Percentiles rank a stretch among this genome's conserved stretches.
These are phyloP conservation scores for Cyprinodon variegatus DNA, from an alignment of 2,113 vertebrate genomes.

Conservation along the genomic window DNA sequence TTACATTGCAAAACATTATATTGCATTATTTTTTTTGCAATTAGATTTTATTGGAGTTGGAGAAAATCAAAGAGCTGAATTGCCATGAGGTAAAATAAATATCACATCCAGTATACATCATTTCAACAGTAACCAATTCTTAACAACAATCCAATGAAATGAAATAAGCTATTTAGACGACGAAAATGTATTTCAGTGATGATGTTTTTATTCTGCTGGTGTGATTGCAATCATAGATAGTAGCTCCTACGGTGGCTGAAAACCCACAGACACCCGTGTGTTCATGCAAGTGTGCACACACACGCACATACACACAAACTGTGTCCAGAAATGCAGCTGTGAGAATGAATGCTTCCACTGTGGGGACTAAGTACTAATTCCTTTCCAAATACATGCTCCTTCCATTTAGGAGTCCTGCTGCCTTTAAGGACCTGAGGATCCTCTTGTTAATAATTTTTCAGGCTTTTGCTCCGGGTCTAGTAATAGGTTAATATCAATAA, in stretches of 20 bases:
- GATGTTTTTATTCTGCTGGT: conserved; percentile 68
- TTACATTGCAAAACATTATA: conserved; percentile 27
- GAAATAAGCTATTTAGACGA: conserved; percentile 46
- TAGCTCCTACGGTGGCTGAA: conserved; percentile 50
- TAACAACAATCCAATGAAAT: conserved; percentile 34
- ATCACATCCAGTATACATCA: conserved; percentile 39
- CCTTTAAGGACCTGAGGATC: conserved; percentile 29
- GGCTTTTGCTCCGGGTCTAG: conserved; percentile 6
- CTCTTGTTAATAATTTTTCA: conserved; percentile 21
- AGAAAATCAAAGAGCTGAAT: conserved; percentile 33
- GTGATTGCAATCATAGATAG: conserved; percentile 73
- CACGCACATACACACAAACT: conserved; percentile 58
- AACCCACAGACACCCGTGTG: conserved; percentile 37
- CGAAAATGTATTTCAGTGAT: conserved; percentile 46
- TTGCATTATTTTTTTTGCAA: conserved; percentile 38
- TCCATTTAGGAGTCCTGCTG: conserved; percentile 43
- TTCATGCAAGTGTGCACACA: conserved; percentile 32
- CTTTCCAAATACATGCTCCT: conserved; percentile 57
- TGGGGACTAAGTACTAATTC: conserved; percentile 68
- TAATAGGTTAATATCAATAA: conserved; percentile 16
- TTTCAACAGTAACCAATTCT: conserved; percentile 30
- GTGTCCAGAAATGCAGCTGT: conserved; percentile 75
- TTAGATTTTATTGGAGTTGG: conserved; percentile 40
- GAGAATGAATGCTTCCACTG: conserved; percentile 78
- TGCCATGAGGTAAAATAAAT: conserved; percentile 48